These are phyloP conservation scores for Teleopsis dalmanni DNA, from an alignment of 1,140 invertebrate species.

Conservation along the genomic window DNA sequence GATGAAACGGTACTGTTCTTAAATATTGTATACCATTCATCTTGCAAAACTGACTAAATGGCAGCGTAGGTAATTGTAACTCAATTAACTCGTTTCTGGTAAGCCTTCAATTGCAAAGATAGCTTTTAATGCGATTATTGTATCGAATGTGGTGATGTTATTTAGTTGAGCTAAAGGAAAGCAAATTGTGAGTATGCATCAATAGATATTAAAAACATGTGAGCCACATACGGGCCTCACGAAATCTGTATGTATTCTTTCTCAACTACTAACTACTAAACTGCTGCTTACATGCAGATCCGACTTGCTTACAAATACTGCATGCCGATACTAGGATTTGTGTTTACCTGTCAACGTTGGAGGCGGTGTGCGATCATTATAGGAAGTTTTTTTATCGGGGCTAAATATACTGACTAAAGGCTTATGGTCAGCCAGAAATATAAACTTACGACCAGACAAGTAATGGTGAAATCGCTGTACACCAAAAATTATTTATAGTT, in stretches of 20 bases:
- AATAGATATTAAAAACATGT: neutral
- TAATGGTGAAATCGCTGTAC: too few relatives aligned
- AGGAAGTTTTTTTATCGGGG: constrained; percentile 30
- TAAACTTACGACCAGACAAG: too few relatives aligned
- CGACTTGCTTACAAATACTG: too few relatives aligned
- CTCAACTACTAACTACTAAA: too few relatives aligned
- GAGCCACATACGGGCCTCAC: neutral
- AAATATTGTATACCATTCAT: neutral
- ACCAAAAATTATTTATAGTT: too few relatives aligned
- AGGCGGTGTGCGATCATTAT: constrained; percentile 18
- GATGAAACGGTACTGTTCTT: neutral
- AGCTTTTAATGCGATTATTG: neutral
- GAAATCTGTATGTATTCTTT: too few relatives aligned
- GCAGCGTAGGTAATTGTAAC: neutral
- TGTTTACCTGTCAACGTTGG: too few relatives aligned
- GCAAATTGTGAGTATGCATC: neutral
- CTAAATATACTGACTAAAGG: constrained; percentile 42
- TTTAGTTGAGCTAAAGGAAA: neutral
- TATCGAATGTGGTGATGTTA: neutral
- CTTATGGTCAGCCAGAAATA: too few relatives aligned
- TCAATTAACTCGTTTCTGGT: neutral
- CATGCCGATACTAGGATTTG: too few relatives aligned
- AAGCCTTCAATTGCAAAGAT: neutral
- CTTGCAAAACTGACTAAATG: neutral
- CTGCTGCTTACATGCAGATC: too few relatives aligned